Evolutionary conservation across 2,888 invertebrate species (phyloP), one percentile per base, ranked within the genome.

Genomic region (Cataglyphis albicans): DNA sequence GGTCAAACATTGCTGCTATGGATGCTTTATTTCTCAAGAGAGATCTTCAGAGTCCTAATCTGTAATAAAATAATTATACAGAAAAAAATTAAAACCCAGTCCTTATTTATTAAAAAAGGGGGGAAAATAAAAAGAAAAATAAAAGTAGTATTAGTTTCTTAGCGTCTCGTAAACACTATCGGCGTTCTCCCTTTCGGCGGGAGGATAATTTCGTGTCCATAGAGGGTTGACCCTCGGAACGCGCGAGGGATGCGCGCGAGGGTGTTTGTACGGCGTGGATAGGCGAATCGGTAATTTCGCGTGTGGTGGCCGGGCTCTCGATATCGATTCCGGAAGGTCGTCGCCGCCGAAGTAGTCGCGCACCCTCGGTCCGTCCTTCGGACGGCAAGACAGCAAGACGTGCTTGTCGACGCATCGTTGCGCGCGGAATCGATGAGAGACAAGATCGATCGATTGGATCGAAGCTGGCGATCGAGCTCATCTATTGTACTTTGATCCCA

Each of bases 251-350:
- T 84, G 84, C 81, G 63, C 63, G 48, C 72, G 64, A 70, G 73
- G 52, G 83, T 84, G 64, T 67, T 84, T 72, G 82, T 83, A 55
- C 83, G 38, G 55, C 64, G 81, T 75, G 82, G 59, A 63, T 55
- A 68, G 52, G 75, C 75, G 84, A 84, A 74, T 44, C 68, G 74
- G 74, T 65, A 82, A 82, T 83, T 76, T 86, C 65, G 64, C 72
- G 82, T 65, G 65, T 41, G 76, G 55, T 64, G 52, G 80, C 48
- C 59, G 70, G 72, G 78, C 73, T 83, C 83, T 81, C 82, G 84
- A 82, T 89, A 89, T 89, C 85, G 89, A 89, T 89, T 88, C 81
- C 73, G 68, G 76, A n/a, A 83, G 88, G 84, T 82, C 84, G 72
- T 85, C 73, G 74, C 72, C 76, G 48, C 52, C 52, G 65, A 57